Evolutionary conservation across 1,140 invertebrate species (phyloP).

Genomic region (Drosophila insularis): DNA sequence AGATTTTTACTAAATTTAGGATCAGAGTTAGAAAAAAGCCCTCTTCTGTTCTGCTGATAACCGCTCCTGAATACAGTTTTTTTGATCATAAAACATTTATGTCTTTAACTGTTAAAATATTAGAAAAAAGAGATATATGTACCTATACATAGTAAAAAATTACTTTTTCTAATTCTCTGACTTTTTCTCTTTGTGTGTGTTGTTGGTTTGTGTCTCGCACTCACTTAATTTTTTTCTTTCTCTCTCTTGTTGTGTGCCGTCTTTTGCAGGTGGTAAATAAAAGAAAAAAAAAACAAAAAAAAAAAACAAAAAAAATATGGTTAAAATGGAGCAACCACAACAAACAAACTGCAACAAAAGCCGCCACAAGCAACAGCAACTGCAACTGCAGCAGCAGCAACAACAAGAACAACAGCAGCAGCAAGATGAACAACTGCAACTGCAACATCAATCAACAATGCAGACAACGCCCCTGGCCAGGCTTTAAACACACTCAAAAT

Average conservation of each 20-base stretch:
- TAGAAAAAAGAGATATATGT: not conserved
- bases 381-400: constrained; percentile 5
- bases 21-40: too few species aligned
- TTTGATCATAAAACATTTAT: constrained; percentile 36
- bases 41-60: too few species aligned
- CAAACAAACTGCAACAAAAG: constrained; percentile 19
- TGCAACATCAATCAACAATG: constrained; percentile 14
- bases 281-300: not conserved
- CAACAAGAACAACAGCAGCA: constrained; percentile 21
- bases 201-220: constrained; percentile 16
- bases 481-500: constrained; percentile 21
- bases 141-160: constrained; percentile 1
- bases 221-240: constrained; percentile 22
- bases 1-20: too few species aligned
- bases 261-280: constrained; percentile 23
- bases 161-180: not conserved
- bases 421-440: constrained; percentile 22
- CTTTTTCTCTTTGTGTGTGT: constrained; percentile 15
- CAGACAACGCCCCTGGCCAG: constrained; percentile 26
- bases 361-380: constrained; percentile 26
- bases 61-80: not conserved
- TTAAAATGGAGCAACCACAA: constrained; percentile 48
- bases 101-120: constrained; percentile 18
- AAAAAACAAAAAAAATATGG: constrained; percentile 8
- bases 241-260: constrained; percentile 43